A percentile compares a stretch with the other conserved stretches of the same genome.
Conservation (phyloP, 1,140 invertebrate genomes). For the Mizuhopecten yessoensis region DNA sequence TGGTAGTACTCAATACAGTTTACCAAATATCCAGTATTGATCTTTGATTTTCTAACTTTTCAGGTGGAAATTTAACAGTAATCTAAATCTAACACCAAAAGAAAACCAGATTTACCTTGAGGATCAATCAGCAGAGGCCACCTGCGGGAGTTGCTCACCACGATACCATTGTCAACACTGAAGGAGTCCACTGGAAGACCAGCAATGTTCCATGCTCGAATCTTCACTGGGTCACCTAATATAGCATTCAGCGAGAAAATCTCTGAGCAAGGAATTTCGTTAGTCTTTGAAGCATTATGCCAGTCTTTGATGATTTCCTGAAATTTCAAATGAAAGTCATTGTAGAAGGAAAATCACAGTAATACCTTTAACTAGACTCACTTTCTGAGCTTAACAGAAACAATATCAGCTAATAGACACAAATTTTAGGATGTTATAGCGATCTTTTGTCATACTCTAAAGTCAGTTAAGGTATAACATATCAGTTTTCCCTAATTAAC, state of each 20-base stretch:
- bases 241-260: slow-evolving; percentile 81
- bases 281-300: slow-evolving; percentile 77
- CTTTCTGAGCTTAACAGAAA: not conserved
- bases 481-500: too few relatives aligned
- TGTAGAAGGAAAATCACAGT: too few relatives aligned
- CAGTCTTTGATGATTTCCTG: slow-evolving; percentile 81
- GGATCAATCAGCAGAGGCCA: slow-evolving; percentile 84
- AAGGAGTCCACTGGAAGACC: slow-evolving; percentile 83
- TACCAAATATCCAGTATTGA: not conserved
- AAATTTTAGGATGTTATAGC: too few relatives aligned
- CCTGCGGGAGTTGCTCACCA: slow-evolving; percentile 82
- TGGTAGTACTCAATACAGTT: too few relatives aligned
- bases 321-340: slow-evolving; percentile 41
- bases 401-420: too few relatives aligned
- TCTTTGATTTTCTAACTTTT: not conserved
- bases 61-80: not conserved
- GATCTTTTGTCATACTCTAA: too few relatives aligned
- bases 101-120: slow-evolving; percentile 76
- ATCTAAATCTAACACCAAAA: not conserved
- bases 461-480: too few relatives aligned
- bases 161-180: slow-evolving; percentile 84
- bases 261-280: slow-evolving; percentile 82
- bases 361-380: too few relatives aligned
- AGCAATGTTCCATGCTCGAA: slow-evolving; percentile 83
- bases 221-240: slow-evolving; percentile 83